These are phyloP conservation scores for Dusona sp. DNA, from an alignment of 2,888 invertebrate species.

Conservation along the genomic window DNA sequence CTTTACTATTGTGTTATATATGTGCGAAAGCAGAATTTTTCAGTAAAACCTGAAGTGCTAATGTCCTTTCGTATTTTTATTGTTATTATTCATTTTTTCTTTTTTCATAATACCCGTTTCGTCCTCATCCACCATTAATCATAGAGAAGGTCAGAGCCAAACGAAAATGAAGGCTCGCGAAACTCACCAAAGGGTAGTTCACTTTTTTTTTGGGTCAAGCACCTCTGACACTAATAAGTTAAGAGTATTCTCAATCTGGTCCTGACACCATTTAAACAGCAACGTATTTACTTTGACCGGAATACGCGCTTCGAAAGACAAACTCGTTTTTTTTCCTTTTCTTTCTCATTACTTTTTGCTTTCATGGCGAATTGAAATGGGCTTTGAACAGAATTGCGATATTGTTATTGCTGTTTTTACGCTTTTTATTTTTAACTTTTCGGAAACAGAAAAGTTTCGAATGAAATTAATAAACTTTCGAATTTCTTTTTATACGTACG, in stretches of 20 bases:
- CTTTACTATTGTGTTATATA: constrained; percentile 69
- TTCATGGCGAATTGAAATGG: not conserved
- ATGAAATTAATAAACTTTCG: not conserved
- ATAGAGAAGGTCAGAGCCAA: constrained; percentile 41
- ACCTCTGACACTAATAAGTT: constrained; percentile 77
- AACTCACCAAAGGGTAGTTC: constrained; percentile 31
- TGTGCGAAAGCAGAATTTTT: constrained; percentile 65
- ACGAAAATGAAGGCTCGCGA: not conserved
- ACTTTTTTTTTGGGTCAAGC: constrained; percentile 77
- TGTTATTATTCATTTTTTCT: not conserved
- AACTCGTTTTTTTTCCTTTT: not conserved
- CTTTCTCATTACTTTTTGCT: not conserved
- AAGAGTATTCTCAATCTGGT: constrained; percentile 74
- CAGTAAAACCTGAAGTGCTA: constrained; percentile 69
- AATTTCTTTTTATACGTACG: not conserved
- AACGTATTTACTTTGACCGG: constrained; percentile 4
- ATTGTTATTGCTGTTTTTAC: not conserved
- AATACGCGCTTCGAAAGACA: not conserved
- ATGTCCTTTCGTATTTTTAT: constrained; percentile 61
- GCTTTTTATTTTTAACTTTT: not conserved
- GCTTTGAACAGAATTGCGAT: not conserved
- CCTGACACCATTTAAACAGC: constrained; percentile 69
- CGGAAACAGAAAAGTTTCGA: too few relatives aligned
- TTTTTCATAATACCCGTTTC: constrained; percentile 19
- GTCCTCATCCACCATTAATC: constrained; percentile 54